These are phyloP conservation scores for Leucoraja ocellata DNA, from an alignment of 2,797 vertebrate species.

Conservation along the genomic window DNA sequence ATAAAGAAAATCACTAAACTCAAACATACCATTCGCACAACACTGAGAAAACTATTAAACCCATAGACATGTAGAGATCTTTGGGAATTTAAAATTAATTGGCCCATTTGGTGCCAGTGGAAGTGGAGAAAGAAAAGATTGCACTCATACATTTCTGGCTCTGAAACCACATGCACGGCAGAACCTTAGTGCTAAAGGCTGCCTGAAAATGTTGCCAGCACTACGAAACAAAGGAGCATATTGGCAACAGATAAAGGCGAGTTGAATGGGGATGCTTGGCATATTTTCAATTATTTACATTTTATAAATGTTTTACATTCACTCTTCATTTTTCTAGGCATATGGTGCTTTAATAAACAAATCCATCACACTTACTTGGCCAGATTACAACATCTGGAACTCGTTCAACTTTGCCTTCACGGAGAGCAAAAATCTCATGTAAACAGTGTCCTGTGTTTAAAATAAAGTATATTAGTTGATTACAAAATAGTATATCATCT, in stretches of 20 bases:
- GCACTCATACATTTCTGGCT: neutral
- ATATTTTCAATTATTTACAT: neutral
- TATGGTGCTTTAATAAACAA: neutral
- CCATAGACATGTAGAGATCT: neutral
- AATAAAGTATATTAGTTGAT: conserved; percentile 29
- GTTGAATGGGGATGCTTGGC: neutral
- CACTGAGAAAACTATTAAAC: neutral
- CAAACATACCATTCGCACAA: neutral
- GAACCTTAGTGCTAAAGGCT: neutral
- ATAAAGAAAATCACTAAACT: neutral
- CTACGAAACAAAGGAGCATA: neutral
- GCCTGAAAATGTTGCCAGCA: neutral
- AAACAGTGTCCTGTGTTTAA: conserved; percentile 82
- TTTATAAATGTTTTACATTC: neutral
- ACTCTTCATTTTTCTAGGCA: neutral
- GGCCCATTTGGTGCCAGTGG: neutral
- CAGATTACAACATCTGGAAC: conserved; percentile 92
- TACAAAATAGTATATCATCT: neutral
- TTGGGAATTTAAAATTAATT: neutral
- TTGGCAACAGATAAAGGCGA: neutral
- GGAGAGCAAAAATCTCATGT: conserved; percentile 90
- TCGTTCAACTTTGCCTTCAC: conserved; percentile 85
- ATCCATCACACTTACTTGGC: conserved; percentile 77
- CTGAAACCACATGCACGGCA: neutral
- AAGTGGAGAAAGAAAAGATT: neutral